phyloP scores from a whole-genome alignment of 2,888 invertebrate genomes.

The Vanessa cardui region DNA sequence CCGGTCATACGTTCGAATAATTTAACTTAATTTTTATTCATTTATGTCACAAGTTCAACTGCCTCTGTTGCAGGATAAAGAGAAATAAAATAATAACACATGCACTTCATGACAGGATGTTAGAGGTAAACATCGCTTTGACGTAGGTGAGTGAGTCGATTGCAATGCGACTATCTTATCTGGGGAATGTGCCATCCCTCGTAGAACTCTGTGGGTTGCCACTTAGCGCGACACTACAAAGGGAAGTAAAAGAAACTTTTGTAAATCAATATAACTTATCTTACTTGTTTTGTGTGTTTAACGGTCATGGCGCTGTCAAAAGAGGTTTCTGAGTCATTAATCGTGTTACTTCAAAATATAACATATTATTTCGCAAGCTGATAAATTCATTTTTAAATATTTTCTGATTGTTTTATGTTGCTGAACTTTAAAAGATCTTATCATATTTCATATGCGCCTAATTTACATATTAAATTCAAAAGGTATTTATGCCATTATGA shows the following conservation, averaged over 20 bases:
- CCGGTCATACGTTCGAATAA: constrained; percentile 16
- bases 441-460: neutral
- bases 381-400: neutral
- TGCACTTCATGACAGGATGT: constrained; percentile 26
- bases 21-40: constrained; percentile 14
- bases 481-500: no score
- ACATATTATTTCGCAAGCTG: constrained; percentile 15
- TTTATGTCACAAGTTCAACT: constrained; percentile 21
- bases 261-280: constrained; percentile 73
- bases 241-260: constrained; percentile 47
- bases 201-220: constrained; percentile 61
- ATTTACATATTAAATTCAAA: no score
- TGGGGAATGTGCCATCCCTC: constrained; percentile 75
- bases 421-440: neutral
- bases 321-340: constrained; percentile 22
- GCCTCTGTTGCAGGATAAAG: constrained; percentile 11
- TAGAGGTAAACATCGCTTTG: constrained; percentile 21
- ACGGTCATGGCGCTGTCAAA: constrained; percentile 23
- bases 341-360: constrained; percentile 8
- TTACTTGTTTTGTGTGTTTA: constrained; percentile 50
- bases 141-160: constrained; percentile 64
- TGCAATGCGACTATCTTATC: constrained; percentile 77
- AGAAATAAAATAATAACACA: constrained; percentile 13
- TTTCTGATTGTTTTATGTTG: neutral
- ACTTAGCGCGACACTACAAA: constrained; percentile 73